Evolutionary conservation across 1,140 invertebrate species (phyloP), one percentile per base, ranked within the genome.

Genomic region (Drosophila parabipectinata): DNA sequence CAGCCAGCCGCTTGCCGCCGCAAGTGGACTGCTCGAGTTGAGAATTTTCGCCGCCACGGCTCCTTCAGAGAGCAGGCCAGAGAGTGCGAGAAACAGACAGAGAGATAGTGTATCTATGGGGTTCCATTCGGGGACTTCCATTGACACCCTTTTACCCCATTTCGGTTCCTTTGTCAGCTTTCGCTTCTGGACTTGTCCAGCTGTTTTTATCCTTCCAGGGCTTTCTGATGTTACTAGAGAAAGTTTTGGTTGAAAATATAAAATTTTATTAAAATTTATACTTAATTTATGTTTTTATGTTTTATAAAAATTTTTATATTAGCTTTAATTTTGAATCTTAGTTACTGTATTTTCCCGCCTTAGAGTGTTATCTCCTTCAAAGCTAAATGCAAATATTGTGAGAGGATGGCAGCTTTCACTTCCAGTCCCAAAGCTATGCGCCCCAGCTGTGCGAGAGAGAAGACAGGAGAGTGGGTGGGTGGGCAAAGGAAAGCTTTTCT

Each of bases 71-170:
- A 34, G 30, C 14, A 15, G 14, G 15, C 6, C 41, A 44, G n/a
- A 44, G 26, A 44, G 26, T 47, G 62, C 3, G 51, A 68, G 15
- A 15, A 15, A 15, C 15, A 15, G 15, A 15, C 0, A 15, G 15
- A 15, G 51, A 56, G 63, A 52, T 62, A 73, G 62, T 72, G 81
- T 85, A 79, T 90, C 82, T 77, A 87, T 76, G 71, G 77, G 77
- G 64, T 87, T 50, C 64, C 50, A 12, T 57, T 74, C 45, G 74
- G 58, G 56, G 55, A 72, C 55, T 88, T 90, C 87, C 87, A 90
- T 87, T 90, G 87, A 90, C 87, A 90, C 87, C 71, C 79, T 87
- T 82, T 83, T 44, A 58, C 44, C 48, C 68, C 26, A 39, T 84
- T 58, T 57, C 51, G 18, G 41, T 60, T 30, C 28, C 68, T 52